These are phyloP conservation scores for Drosophila insularis DNA, from an alignment of 1,140 invertebrate genomes.

Conservation along the genomic window DNA sequence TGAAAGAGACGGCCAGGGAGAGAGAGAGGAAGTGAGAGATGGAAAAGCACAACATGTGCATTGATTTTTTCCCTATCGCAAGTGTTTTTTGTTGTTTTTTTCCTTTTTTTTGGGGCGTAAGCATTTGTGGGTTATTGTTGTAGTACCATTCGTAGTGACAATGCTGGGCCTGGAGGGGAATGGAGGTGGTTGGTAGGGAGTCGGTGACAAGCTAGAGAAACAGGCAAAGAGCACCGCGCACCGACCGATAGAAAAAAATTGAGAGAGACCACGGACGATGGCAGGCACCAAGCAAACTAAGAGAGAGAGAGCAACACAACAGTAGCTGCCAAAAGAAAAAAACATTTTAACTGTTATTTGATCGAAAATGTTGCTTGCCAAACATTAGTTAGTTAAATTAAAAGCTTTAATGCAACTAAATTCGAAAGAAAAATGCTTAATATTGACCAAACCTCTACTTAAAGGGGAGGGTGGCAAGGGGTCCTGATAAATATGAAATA, in stretches of 20 bases:
- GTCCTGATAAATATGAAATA: too few species aligned
- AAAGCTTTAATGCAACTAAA: too few species aligned
- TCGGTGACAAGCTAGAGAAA: not conserved
- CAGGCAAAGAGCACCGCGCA: constrained; percentile 27
- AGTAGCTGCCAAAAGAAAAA: constrained; percentile 1
- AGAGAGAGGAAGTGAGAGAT: not conserved
- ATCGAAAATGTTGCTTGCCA: too few species aligned
- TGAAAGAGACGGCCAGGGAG: constrained; percentile 8
- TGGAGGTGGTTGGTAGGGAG: not conserved
- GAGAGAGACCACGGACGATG: not conserved
- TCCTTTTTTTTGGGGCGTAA: constrained; percentile 45
- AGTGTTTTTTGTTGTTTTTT: constrained; percentile 12
- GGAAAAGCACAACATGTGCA: constrained; percentile 1
- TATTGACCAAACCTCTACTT: too few species aligned
- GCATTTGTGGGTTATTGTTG: constrained; percentile 29
- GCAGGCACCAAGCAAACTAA: too few species aligned
- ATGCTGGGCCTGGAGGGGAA: not conserved
- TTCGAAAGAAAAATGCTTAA: too few species aligned
- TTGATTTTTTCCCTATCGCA: constrained; percentile 27
- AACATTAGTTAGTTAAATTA: too few species aligned
- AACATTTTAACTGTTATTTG: not conserved
- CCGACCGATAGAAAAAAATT: constrained; percentile 38
- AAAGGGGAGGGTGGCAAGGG: too few species aligned
- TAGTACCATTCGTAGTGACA: constrained; percentile 19
- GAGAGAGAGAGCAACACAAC: not conserved